These are phyloP conservation scores for Murina feae DNA, from an alignment of 2,113 vertebrate genomes.

Conservation along the genomic window DNA sequence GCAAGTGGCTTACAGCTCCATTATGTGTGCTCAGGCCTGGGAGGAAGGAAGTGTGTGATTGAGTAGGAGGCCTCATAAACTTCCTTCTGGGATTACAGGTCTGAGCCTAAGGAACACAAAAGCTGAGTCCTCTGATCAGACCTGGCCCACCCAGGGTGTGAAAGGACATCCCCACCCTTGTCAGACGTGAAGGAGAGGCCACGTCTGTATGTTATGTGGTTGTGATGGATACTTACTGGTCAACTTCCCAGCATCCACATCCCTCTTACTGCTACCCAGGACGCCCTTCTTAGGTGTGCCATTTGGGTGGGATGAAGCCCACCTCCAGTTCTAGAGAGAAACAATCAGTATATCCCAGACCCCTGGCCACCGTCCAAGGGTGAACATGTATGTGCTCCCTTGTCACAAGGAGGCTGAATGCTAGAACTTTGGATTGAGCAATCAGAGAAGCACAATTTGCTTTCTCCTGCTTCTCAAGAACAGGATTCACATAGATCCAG, in stretches of 20 bases:
- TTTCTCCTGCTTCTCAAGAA: not conserved
- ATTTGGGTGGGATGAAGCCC: not conserved
- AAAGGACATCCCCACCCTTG: not conserved
- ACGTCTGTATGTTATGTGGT: too few relatives aligned
- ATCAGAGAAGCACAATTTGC: not conserved
- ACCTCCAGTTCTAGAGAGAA: not conserved
- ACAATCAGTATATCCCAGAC: not conserved
- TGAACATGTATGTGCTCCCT: not conserved
- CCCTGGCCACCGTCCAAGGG: not conserved
- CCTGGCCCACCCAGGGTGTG: not conserved
- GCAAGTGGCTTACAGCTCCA: not conserved
- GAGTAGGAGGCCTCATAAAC: not conserved
- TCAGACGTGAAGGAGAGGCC: not conserved
- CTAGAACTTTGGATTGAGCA: not conserved
- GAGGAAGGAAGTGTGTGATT: not conserved
- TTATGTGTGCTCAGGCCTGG: not conserved
- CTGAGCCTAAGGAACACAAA: not conserved
- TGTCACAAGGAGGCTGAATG: not conserved
- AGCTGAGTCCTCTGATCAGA: not conserved
- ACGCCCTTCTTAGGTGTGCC: not conserved
- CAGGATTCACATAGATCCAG: not conserved
- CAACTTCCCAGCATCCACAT: not conserved
- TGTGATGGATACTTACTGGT: not conserved
- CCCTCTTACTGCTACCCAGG: not conserved
- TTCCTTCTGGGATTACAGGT: not conserved